Percentiles rank a stretch among this genome's conserved stretches.
Conservation (phyloP, 23 tunicate species). For the Phallusia fumigata region DNA sequence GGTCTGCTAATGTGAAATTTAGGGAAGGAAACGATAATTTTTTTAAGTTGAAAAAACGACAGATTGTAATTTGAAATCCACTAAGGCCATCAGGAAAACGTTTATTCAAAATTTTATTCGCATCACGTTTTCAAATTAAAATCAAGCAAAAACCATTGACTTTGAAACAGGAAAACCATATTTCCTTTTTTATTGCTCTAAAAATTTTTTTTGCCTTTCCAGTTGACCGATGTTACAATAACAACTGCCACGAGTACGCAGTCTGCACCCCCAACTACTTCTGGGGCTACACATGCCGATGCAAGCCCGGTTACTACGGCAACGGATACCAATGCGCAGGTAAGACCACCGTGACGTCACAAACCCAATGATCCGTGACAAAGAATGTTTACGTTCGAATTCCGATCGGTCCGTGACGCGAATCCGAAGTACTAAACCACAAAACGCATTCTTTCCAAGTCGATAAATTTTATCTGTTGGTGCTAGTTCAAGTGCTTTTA, state of each 20-base stretch:
- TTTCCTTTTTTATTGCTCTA: not conserved
- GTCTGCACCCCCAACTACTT: conserved; percentile 3
- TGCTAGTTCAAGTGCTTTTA: no score
- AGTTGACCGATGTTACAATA: conserved; percentile 11
- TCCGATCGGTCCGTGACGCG: not conserved
- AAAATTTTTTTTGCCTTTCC: not conserved
- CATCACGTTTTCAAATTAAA: no score
- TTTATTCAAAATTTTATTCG: no score
- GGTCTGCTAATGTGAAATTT: no score
- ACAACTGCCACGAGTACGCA: conserved; percentile 3
- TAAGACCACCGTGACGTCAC: not conserved
- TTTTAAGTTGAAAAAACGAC: no score
- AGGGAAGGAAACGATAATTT: no score
- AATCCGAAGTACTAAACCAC: no score
- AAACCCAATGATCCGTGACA: not conserved
- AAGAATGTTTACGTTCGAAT: not conserved
- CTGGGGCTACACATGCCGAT: conserved; percentile 9
- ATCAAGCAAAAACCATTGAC: no score
- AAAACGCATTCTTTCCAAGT: no score
- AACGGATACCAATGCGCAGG: conserved; percentile 11
- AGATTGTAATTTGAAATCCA: no score
- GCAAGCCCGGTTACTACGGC: conserved; percentile 20
- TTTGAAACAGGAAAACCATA: not conserved
- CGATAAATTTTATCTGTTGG: no score
- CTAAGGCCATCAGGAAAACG: no score